A percentile compares a stretch with the other conserved stretches of the same genome.
phyloP scores from a whole-genome alignment of 2,113 vertebrate genomes.

The Chamaea fasciata region DNA sequence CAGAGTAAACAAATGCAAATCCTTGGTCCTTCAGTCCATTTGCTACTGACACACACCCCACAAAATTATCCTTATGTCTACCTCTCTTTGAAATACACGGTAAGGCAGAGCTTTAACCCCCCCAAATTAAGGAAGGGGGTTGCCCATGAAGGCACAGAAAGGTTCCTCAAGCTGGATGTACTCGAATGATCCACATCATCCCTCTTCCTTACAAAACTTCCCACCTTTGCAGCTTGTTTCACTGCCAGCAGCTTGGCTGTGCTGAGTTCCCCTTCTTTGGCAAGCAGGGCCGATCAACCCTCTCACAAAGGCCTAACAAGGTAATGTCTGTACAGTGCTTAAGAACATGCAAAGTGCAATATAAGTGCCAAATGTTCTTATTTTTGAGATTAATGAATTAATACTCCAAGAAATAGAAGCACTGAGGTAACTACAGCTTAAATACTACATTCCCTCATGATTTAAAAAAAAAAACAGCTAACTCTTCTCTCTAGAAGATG shows the following conservation, averaged over 20 bases:
- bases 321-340: background rate
- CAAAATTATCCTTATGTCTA: background rate
- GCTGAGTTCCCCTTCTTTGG: background rate
- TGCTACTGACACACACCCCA: background rate
- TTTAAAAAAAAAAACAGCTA: background rate
- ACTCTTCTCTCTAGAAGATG: background rate
- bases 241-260: background rate
- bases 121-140: background rate
- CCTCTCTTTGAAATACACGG: background rate
- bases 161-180: background rate
- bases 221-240: background rate
- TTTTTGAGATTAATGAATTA: conserved; percentile 5
- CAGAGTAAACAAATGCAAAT: background rate
- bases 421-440: conserved; percentile 28
- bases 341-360: conserved; percentile 36
- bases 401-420: background rate
- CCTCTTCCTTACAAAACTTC: background rate
- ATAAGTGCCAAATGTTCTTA: conserved; percentile 6
- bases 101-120: background rate
- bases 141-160: conserved; percentile 1
- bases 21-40: background rate
- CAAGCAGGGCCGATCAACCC: background rate
- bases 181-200: background rate
- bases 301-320: background rate
- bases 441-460: background rate